phyloP scores from a whole-genome alignment of 2,113 vertebrate species.

The Lethenteron camtschaticum region DNA sequence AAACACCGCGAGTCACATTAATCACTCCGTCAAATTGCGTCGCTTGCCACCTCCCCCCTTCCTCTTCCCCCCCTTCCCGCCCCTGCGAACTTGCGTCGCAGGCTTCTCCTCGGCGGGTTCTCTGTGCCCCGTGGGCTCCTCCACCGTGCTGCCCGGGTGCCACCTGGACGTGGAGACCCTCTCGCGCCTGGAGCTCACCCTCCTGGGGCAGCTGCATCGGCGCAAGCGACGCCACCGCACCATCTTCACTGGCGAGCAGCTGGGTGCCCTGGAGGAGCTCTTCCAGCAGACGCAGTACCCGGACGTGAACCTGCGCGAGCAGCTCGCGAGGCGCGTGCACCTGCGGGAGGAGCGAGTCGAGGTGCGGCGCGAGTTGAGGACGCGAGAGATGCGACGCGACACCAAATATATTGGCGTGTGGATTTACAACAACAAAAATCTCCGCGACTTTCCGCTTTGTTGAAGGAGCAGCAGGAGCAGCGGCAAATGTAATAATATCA shows the following conservation, averaged over 20 bases:
- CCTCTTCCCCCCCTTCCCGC: too few relatives aligned
- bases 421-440: too few relatives aligned
- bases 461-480: too few relatives aligned
- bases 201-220: constrained; percentile 81
- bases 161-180: constrained; percentile 84
- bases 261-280: constrained; percentile 80
- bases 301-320: constrained; percentile 79
- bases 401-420: too few relatives aligned
- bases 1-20: too few relatives aligned
- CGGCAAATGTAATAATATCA: too few relatives aligned
- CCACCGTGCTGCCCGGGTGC: constrained; percentile 65
- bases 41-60: too few relatives aligned
- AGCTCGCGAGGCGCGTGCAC: constrained; percentile 82
- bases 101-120: constrained; percentile 33
- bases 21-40: too few relatives aligned
- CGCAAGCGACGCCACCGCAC: constrained; percentile 75
- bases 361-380: constrained; percentile 21
- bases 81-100: too few relatives aligned
- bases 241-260: constrained; percentile 93
- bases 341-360: constrained; percentile 93
- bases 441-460: too few relatives aligned
- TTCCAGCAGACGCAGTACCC: constrained; percentile 98
- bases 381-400: too few relatives aligned
- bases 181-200: constrained; percentile 74
- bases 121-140: constrained; percentile 50